A percentile compares a stretch with the other conserved stretches of the same genome.
These are phyloP conservation scores for Apocrypta bakeri DNA, from an alignment of 1,140 invertebrate species.

Conservation along the genomic window DNA sequence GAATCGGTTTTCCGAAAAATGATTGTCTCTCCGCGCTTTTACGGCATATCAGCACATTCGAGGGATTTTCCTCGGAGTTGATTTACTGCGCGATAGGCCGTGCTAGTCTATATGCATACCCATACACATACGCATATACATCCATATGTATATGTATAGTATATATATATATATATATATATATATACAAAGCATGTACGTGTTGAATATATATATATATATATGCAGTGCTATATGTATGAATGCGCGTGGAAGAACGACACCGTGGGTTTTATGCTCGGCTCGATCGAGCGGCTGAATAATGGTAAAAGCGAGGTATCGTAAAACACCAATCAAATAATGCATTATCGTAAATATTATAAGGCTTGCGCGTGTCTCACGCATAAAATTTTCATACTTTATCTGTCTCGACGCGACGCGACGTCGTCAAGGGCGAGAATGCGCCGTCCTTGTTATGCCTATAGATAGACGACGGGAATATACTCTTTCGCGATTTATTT, in stretches of 20 bases:
- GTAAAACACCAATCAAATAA: conserved; percentile 65
- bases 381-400: conserved; percentile 57
- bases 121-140: neutral
- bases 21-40: conserved; percentile 50
- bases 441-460: neutral
- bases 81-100: conserved; percentile 56
- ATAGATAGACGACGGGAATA: too few relatives aligned
- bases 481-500: conserved; percentile 20
- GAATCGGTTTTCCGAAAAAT: conserved; percentile 2
- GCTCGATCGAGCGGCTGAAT: conserved; percentile 50
- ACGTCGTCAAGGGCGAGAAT: neutral
- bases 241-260: neutral
- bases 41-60: conserved; percentile 58
- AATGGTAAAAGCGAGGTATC: conserved; percentile 60
- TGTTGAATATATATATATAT: neutral
- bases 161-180: too few relatives aligned
- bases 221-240: neutral
- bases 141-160: neutral
- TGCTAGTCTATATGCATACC: neutral
- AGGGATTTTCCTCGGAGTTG: conserved; percentile 53
- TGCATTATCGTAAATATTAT: conserved; percentile 63
- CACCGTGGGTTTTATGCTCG: conserved; percentile 40
- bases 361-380: conserved; percentile 36
- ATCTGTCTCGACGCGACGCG: conserved; percentile 48
- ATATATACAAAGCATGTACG: too few relatives aligned